These are phyloP conservation scores for Dicrostonyx torquatus DNA, from an alignment of 2,797 vertebrate species.

Conservation along the genomic window DNA sequence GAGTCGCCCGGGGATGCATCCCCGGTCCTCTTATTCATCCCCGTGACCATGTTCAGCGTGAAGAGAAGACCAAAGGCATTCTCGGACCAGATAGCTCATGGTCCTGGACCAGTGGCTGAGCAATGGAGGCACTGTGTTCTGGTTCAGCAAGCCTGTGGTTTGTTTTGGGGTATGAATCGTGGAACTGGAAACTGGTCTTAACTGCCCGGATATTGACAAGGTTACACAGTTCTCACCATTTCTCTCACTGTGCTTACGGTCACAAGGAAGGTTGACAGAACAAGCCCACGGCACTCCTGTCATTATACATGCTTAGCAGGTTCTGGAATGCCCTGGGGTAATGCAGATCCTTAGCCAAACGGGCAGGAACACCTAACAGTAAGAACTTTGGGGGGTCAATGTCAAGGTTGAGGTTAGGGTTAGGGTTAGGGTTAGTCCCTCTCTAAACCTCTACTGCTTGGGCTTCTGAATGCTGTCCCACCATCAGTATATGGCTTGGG, in stretches of 20 bases:
- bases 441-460: slow-evolving; percentile 43
- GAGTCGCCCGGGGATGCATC: no score
- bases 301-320: slow-evolving; percentile 75
- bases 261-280: slow-evolving; percentile 66
- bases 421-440: no score
- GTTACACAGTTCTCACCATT: not conserved
- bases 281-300: slow-evolving; percentile 41
- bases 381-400: slow-evolving; percentile 59
- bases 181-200: slow-evolving; percentile 50
- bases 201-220: slow-evolving; percentile 47
- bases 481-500: not conserved
- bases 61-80: not conserved
- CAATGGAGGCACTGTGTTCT: not conserved
- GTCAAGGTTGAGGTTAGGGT: slow-evolving; percentile 37
- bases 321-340: slow-evolving; percentile 72
- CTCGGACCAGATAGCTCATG: not conserved
- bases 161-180: not conserved
- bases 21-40: not conserved
- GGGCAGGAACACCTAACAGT: slow-evolving; percentile 85
- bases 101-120: not conserved
- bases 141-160: not conserved
- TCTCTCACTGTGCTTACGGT: not conserved
- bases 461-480: not conserved
- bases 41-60: not conserved
- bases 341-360: slow-evolving; percentile 75